phyloP scores from a whole-genome alignment of 1,140 invertebrate genomes.

The Meloidogyne exigua region DNA sequence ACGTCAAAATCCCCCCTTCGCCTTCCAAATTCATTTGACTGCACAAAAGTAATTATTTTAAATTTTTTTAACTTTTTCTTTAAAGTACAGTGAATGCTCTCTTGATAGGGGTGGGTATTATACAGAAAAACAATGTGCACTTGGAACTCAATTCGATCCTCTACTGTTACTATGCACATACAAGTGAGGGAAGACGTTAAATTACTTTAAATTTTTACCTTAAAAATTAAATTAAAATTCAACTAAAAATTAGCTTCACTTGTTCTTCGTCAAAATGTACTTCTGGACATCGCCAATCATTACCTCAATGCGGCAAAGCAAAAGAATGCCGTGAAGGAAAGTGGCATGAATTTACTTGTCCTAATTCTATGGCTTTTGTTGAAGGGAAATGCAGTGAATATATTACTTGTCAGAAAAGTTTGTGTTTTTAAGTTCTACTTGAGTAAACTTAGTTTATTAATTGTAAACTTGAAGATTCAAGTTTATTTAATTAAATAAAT shows the following conservation, averaged over 20 bases:
- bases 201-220: no score
- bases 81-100: slow-evolving; percentile 26
- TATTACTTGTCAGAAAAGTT: slow-evolving; percentile 11
- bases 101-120: slow-evolving; percentile 28
- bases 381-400: slow-evolving; percentile 19
- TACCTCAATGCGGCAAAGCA: slow-evolving; percentile 19
- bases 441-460: not conserved
- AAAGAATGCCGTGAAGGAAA: slow-evolving; percentile 27
- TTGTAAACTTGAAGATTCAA: no score
- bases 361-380: slow-evolving; percentile 31
- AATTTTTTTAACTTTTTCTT: not conserved
- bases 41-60: slow-evolving; percentile 7
- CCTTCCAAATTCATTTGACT: slow-evolving; percentile 24
- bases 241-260: slow-evolving; percentile 2
- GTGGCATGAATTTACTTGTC: slow-evolving; percentile 29
- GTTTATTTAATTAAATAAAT: no score
- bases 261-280: slow-evolving; percentile 23
- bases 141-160: slow-evolving; percentile 29
- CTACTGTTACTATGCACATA: slow-evolving; percentile 14
- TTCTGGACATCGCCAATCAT: slow-evolving; percentile 7
- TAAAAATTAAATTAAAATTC: not conserved
- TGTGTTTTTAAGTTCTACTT: not conserved
- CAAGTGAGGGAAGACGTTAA: slow-evolving; percentile 17
- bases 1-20: slow-evolving; percentile 19
- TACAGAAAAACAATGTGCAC: slow-evolving; percentile 30